Base-by-base conservation (phyloP, 2,113 vertebrate genomes). In the Aspidoscelis tigris region DNA sequence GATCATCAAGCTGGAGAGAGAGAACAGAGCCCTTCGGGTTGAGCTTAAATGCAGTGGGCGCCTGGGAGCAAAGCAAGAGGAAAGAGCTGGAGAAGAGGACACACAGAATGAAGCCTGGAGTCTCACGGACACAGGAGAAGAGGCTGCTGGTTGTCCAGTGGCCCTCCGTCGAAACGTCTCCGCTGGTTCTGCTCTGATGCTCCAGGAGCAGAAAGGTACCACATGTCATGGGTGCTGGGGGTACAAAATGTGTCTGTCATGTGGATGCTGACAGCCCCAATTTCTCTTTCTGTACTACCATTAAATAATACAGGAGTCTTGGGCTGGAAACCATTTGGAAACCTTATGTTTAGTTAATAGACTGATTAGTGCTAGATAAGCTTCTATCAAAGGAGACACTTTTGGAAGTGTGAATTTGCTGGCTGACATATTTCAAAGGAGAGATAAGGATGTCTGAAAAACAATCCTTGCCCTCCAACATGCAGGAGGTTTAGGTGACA, bases 1-100 rank as follows among this genome's bases (percentile, higher is more conserved):
- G 7, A 98, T 99, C 91, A 93, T 95, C 87, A 96, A 94, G 87
- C 91, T 98, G 89, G 96, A 98, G 92, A 94, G 89, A 14, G 98
- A 99, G 80, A 99, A 99, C 90, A 92, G 86, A 39, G 95, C 92
- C 3, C 96, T 99, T 77, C 92, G 92, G 0, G 95, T 94, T 80
- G 95, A 95, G 79, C 82, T 95, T 77, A 87, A 86, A 26, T 93
- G 93, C 81, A 84, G 78, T 0, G 82, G 47, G 81, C 72, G 64
- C 53, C 20, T 79, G 53, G 16, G 64, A 0, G 6, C 69, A 2
- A 22, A 22, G 0, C 5, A 64, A 12, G 44, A 76, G 8, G 43
- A 24, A 68, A 68, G 41, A 21, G 41, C 78, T 1, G 58, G 24
- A 7, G 33, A 22, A 11, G 44, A 75, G 41, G 66, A 7, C 0